Evolutionary conservation across 2,797 vertebrate genomes (phyloP).

Genomic region (Hippoglossus hippoglossus): DNA sequence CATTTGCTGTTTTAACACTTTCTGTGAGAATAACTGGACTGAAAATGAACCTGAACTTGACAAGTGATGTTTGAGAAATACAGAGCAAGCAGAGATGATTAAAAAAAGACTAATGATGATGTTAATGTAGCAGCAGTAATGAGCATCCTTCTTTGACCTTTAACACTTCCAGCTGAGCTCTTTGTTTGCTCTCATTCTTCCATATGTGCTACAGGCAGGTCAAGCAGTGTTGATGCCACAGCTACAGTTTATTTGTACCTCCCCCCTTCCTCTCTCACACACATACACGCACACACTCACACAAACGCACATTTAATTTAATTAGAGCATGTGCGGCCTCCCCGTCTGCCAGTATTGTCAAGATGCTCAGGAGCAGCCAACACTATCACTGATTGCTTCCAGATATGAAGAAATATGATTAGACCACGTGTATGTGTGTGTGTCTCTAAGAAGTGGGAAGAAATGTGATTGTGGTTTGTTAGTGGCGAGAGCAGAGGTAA

Average conservation of each 20-base stretch:
- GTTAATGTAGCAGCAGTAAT: neutral
- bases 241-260: conserved; percentile 82
- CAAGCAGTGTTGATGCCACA: conserved; percentile 89
- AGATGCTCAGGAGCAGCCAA: conserved; percentile 88
- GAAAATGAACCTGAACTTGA: too few relatives aligned
- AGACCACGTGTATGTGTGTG: conserved; percentile 54
- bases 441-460: conserved; percentile 13
- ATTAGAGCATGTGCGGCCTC: conserved; percentile 94
- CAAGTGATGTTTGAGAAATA: too few relatives aligned
- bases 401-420: conserved; percentile 98
- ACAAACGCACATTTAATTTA: conserved; percentile 91
- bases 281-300: conserved; percentile 17
- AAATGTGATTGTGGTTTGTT: conserved; percentile 51
- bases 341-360: conserved; percentile 92
- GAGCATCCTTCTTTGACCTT: conserved; percentile 17
- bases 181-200: conserved; percentile 88
- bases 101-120: neutral
- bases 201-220: conserved; percentile 87
- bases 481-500: conserved; percentile 43
- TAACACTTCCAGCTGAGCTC: conserved; percentile 64
- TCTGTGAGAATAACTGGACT: too few relatives aligned
- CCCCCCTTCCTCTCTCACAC: neutral
- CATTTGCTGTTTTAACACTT: too few relatives aligned
- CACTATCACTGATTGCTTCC: conserved; percentile 98
- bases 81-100: too few relatives aligned